Evolutionary conservation across 2,888 invertebrate species (phyloP).

Genomic region (Amiota mariae): DNA sequence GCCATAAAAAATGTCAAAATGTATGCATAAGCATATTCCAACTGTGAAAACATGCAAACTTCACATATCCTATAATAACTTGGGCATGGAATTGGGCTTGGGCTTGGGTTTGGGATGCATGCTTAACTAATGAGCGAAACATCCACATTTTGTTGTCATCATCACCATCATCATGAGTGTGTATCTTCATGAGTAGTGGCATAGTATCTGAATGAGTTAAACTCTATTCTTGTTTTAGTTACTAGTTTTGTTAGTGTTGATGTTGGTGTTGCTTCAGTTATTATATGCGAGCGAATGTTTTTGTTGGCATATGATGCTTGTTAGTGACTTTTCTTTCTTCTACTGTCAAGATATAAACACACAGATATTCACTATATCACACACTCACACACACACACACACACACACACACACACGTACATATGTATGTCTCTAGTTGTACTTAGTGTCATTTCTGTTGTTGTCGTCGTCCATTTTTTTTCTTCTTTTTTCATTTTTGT

Average conservation of each 20-base stretch:
- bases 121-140: background rate
- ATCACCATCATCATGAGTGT: background rate
- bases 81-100: too few relatives aligned
- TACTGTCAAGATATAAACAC: background rate
- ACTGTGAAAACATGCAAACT: too few relatives aligned
- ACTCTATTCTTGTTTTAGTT: background rate
- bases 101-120: background rate
- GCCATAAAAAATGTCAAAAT: background rate
- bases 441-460: constrained; percentile 17
- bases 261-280: background rate
- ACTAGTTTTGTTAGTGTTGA: background rate
- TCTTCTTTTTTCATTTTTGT: background rate
- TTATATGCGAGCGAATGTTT: constrained; percentile 3
- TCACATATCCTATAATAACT: too few relatives aligned
- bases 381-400: background rate
- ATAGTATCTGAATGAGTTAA: too few relatives aligned
- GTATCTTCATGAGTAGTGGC: background rate
- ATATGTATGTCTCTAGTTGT: constrained; percentile 30
- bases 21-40: constrained; percentile 1
- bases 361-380: too few relatives aligned
- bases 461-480: background rate
- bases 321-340: constrained; percentile 44
- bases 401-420: constrained; percentile 11
- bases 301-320: constrained; percentile 61
- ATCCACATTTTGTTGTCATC: background rate